phyloP scores from a whole-genome alignment of 2,888 invertebrate genomes.

The Phlogophora meticulosa region DNA sequence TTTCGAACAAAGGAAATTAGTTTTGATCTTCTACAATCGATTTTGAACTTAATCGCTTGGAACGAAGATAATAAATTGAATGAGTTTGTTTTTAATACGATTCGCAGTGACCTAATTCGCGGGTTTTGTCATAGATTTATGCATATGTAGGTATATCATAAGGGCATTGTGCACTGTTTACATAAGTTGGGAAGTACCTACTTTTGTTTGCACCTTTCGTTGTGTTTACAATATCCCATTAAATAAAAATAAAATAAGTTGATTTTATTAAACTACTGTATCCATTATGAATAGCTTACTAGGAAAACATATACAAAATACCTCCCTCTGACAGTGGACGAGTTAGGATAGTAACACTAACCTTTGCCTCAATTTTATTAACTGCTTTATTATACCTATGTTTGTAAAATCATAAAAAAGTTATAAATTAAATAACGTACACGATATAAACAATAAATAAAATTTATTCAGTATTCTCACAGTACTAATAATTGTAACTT shows the following conservation, averaged over 20 bases:
- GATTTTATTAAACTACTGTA: too few species aligned
- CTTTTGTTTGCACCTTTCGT: not conserved
- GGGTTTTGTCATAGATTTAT: slow-evolving; percentile 48
- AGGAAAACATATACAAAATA: too few species aligned
- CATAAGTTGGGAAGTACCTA: slow-evolving; percentile 5
- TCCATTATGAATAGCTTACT: too few species aligned
- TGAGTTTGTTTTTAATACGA: slow-evolving; percentile 21
- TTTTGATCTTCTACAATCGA: slow-evolving; percentile 31
- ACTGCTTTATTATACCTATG: too few species aligned
- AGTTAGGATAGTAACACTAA: too few species aligned
- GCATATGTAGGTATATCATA: slow-evolving; percentile 31
- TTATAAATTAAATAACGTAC: slow-evolving; percentile 38
- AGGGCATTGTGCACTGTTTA: slow-evolving; percentile 27
- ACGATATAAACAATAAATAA: slow-evolving; percentile 70
- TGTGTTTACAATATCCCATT: not conserved
- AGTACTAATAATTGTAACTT: slow-evolving; percentile 36
- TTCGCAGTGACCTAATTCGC: slow-evolving; percentile 61
- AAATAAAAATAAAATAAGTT: slow-evolving; percentile 2
- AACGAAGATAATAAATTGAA: slow-evolving; percentile 26
- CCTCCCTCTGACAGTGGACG: too few species aligned
- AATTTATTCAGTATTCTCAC: slow-evolving; percentile 72
- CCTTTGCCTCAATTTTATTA: too few species aligned
- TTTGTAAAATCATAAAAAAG: too few species aligned
- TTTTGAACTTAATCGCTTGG: slow-evolving; percentile 46
- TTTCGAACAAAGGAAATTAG: slow-evolving; percentile 74